phyloP scores from a whole-genome alignment of 2,797 vertebrate genomes.

The Halcyon badia region DNA sequence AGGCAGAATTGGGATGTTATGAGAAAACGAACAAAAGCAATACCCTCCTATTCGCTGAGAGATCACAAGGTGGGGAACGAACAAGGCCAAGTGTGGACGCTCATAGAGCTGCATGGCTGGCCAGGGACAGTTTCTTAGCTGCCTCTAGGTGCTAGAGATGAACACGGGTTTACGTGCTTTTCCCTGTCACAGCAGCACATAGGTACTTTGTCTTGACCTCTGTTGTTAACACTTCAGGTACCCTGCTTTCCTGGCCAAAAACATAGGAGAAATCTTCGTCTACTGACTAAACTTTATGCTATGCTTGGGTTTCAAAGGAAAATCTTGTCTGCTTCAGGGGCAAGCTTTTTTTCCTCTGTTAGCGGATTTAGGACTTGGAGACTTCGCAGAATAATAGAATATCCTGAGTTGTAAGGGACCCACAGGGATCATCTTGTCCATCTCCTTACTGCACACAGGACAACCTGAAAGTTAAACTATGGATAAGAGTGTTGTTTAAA shows the following conservation, averaged over 20 bases:
- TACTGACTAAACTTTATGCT: not conserved
- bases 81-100: not conserved
- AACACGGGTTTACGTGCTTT: not conserved
- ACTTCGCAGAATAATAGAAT: not conserved
- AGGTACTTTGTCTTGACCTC: not conserved
- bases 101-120: rapidly evolving
- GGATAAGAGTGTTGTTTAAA: not conserved
- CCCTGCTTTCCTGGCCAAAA: not conserved
- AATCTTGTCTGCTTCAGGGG: not conserved
- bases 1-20: not conserved
- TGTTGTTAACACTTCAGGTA: not conserved
- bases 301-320: not conserved
- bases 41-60: rapidly evolving
- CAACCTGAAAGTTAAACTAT: not conserved
- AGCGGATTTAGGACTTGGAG: not conserved
- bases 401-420: not conserved
- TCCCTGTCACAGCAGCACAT: not conserved
- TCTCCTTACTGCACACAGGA: not conserved
- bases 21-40: not conserved
- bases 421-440: not conserved
- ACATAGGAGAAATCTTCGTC: not conserved
- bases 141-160: not conserved
- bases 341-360: not conserved
- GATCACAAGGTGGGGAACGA: too few species aligned
- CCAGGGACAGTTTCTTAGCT: not conserved